Evolutionary conservation across 1,140 invertebrate genomes (phyloP).

Genomic region (Cydia strobilella): DNA sequence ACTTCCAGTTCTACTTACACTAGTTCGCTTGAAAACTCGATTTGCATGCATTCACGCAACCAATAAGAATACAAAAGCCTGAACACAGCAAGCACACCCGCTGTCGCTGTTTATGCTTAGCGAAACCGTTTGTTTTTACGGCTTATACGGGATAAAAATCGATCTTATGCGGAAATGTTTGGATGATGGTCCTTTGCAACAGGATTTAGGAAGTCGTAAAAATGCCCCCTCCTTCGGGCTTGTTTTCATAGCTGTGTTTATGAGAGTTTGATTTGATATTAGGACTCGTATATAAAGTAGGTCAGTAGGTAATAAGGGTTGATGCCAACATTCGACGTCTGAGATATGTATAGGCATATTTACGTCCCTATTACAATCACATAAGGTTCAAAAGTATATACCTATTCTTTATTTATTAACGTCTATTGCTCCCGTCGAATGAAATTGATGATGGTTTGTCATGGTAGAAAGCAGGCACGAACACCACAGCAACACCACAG

Average conservation of each 20-base stretch:
- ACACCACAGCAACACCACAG: too few relatives aligned
- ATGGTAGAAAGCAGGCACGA: too few relatives aligned
- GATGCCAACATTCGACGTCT: not conserved
- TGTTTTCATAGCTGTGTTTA: conserved; percentile 28
- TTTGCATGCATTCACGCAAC: not conserved
- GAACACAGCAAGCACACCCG: not conserved
- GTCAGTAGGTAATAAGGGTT: not conserved
- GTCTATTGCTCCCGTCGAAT: too few relatives aligned
- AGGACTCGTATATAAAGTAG: not conserved
- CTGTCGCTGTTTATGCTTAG: not conserved
- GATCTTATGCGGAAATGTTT: conserved; percentile 22
- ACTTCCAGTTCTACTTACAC: too few relatives aligned
- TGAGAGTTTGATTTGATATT: conserved; percentile 22
- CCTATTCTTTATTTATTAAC: too few relatives aligned
- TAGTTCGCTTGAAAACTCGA: too few relatives aligned
- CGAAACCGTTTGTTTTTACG: conserved; percentile 1
- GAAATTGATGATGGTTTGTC: too few relatives aligned
- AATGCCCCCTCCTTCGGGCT: not conserved
- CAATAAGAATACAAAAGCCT: not conserved
- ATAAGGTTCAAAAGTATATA: not conserved
- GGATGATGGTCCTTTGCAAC: conserved; percentile 7
- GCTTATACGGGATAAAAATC: conserved; percentile 13
- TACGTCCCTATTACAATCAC: not conserved
- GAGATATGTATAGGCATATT: not conserved
- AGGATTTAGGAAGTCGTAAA: conserved; percentile 31